phyloP scores from a whole-genome alignment of 2,113 vertebrate species.

The Hyperopisus bebe region DNA sequence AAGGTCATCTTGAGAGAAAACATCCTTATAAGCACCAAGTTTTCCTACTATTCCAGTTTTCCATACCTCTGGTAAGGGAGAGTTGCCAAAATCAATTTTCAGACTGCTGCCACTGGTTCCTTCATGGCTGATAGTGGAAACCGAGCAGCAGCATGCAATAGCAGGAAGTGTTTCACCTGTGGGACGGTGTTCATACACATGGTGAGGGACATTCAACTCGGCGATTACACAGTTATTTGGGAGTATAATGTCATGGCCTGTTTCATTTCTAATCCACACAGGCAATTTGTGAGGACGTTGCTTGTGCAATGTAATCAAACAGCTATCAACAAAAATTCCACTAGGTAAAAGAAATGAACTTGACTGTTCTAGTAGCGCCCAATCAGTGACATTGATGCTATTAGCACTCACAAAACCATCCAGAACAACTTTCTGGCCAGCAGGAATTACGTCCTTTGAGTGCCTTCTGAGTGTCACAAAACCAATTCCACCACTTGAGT shows the following conservation, averaged over 20 bases:
- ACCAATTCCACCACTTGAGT: not conserved
- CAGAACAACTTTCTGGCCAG: not conserved
- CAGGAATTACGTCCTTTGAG: conserved; percentile 6
- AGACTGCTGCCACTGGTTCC: too few species aligned
- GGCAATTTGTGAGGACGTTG: not conserved
- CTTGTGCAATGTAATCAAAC: conserved; percentile 7
- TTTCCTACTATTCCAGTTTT: not conserved
- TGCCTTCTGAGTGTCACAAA: too few species aligned
- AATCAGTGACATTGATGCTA: not conserved
- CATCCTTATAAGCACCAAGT: not conserved
- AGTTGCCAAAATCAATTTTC: too few species aligned
- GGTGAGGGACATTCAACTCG: too few species aligned
- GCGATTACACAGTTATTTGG: too few species aligned
- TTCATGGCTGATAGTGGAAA: too few species aligned
- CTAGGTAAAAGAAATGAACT: not conserved
- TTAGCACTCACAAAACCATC: conserved; percentile 1
- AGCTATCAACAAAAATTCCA: conserved; percentile 21
- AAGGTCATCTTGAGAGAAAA: conserved; percentile 4
- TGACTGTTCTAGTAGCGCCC: conserved; percentile 19
- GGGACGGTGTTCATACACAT: too few species aligned
- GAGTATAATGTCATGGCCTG: too few species aligned
- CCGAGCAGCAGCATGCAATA: too few species aligned
- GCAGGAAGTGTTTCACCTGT: too few species aligned
- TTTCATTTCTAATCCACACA: conserved; percentile 23
- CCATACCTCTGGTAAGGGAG: not conserved